Percentiles rank a stretch among this genome's conserved stretches.
Conservation (phyloP, 1,140 invertebrate species). For the Heliconius nattereri region DNA sequence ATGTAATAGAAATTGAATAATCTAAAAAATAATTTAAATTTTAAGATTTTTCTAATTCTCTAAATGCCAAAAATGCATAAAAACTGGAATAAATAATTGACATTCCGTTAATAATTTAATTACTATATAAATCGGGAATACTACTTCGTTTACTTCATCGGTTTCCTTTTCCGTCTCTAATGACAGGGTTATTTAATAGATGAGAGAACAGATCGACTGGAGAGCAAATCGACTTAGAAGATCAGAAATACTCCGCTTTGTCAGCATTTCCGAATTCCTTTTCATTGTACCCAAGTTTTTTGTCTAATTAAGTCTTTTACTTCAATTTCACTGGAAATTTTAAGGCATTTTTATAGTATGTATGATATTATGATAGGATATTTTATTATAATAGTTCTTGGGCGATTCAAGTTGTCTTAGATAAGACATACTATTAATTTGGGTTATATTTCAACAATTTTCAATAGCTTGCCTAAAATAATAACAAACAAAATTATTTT, state of each 20-base stretch:
- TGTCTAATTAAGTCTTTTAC: slow-evolving; percentile 2
- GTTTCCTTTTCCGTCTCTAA: background rate
- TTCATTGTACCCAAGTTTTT: background rate
- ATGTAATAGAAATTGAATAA: too few species aligned
- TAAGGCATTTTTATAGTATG: background rate
- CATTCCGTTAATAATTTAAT: background rate
- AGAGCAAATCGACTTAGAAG: slow-evolving; percentile 1
- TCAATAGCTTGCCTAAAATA: too few species aligned
- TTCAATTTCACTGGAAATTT: background rate
- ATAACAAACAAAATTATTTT: too few species aligned
- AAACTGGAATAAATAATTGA: too few species aligned
- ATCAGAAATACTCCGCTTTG: slow-evolving; percentile 10
- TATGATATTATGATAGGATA: too few species aligned
- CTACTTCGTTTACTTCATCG: background rate
- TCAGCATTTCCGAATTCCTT: slow-evolving; percentile 9
- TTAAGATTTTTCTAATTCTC: too few species aligned
- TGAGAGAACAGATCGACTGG: background rate
- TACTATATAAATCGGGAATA: background rate
- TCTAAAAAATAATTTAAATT: too few species aligned
- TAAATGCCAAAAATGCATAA: too few species aligned
- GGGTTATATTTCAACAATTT: too few species aligned
- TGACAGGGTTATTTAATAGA: slow-evolving; percentile 10
- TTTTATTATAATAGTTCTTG: too few species aligned
- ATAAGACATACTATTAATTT: too few species aligned
- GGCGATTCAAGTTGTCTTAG: too few species aligned